Evolutionary conservation across 2,113 vertebrate species (phyloP), one percentile per base, ranked within the genome.

Genomic region (Grallaria varia): DNA sequence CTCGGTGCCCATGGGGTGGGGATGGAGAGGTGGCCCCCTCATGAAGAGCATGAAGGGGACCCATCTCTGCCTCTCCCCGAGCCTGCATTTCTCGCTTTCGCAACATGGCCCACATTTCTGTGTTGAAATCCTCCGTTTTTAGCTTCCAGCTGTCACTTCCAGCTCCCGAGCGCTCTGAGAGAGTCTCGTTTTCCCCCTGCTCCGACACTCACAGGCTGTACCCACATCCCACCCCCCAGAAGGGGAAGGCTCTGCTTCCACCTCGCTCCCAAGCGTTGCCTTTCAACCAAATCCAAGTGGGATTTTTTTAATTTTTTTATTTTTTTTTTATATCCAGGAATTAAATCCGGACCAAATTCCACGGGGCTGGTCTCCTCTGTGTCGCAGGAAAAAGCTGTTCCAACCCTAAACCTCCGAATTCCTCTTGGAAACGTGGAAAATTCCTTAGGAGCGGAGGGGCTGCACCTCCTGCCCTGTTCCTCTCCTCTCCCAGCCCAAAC

Each of bases 131-230:
- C 42, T 28, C 64, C 6, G 6, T 58, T 76, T 88, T 83, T 49
- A 90, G 83, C 78, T 92, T 72, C 92, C 96, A 76, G 87, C 88
- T 87, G 62, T 87, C 90, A 35, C 69, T 75, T 47, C 5, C 45
- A 93, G 84, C 82, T 72, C 82, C 39, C 0, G 3, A 7, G 10
- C 84, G 76, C 0, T 0, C 52, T 22, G 31, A 28, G 13, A 2
- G 40, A 45, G 67, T 23, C n/a, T 40, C 30, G 10, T 82, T 63
- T 58, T 62, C 25, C 4, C 69, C 69, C 27, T 22, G 8, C 74
- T 78, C 74, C 72, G 52, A 22, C 59, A 31, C 76, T 60, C 9
- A 3, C n/a, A 79, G 60, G 14, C 53, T 2, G 1, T 9, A 63
- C 58, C n/a, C 66, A 78, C 67, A 64, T 49, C 12, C 47, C 49